These are phyloP conservation scores for Drosophila baimaii DNA, from an alignment of 1,140 invertebrate species.

Conservation along the genomic window DNA sequence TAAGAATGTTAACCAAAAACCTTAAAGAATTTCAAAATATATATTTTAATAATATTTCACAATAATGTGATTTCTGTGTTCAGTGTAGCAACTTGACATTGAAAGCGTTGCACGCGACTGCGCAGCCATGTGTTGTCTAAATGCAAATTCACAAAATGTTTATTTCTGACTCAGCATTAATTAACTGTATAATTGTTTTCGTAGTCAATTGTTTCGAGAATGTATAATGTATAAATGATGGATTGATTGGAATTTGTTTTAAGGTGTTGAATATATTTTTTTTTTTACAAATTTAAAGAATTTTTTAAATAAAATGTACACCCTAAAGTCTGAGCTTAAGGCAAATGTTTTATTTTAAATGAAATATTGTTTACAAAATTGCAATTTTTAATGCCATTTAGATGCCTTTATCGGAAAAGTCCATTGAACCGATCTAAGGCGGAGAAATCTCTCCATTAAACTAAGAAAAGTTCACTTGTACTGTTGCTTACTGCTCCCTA, in stretches of 20 bases:
- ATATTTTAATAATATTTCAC: not conserved
- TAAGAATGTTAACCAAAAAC: too few relatives aligned
- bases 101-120: conserved; percentile 51
- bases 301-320: too few relatives aligned
- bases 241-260: not conserved
- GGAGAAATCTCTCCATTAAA: conserved; percentile 13
- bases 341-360: not conserved
- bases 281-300: too few relatives aligned
- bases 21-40: too few relatives aligned
- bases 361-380: not conserved
- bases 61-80: conserved; percentile 16
- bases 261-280: not conserved
- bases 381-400: not conserved
- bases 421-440: conserved; percentile 17
- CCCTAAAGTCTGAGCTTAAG: too few relatives aligned
- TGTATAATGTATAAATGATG: not conserved
- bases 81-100: conserved; percentile 59
- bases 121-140: conserved; percentile 20
- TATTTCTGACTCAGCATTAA: conserved; percentile 23
- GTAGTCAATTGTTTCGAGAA: conserved; percentile 6
- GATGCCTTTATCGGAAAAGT: conserved; percentile 6
- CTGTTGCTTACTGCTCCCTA: not conserved
- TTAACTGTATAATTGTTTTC: conserved; percentile 10
- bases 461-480: conserved; percentile 17
- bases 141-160: conserved; percentile 17